These are phyloP conservation scores for Corynorhinus townsendii DNA, from an alignment of 2,113 vertebrate species.

Conservation along the genomic window DNA sequence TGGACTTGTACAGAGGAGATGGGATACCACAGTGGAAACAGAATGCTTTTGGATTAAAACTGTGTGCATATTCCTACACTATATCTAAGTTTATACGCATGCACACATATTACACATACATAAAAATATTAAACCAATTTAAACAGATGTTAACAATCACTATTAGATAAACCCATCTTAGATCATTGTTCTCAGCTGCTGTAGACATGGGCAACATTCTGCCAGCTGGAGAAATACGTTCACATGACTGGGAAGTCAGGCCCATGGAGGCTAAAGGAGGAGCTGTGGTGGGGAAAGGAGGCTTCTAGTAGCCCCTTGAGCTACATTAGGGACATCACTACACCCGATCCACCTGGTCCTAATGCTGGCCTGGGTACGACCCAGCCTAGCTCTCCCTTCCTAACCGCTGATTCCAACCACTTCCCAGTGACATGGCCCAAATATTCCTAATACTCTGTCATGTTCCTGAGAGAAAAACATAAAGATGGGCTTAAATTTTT, in stretches of 20 bases:
- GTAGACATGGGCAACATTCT: neutral
- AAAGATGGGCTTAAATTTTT: neutral
- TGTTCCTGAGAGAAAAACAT: neutral
- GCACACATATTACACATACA: neutral
- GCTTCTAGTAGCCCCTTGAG: accelerated
- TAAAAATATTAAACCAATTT: neutral
- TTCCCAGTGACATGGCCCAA: neutral
- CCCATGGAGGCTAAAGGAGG: neutral
- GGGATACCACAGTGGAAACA: neutral
- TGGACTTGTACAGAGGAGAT: neutral
- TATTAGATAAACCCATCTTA: neutral
- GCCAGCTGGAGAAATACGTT: neutral
- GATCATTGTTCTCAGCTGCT: neutral
- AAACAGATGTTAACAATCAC: neutral
- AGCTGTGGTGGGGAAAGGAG: neutral
- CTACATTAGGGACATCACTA: neutral
- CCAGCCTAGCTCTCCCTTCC: neutral
- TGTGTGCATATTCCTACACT: neutral
- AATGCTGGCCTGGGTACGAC: neutral
- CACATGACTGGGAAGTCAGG: neutral
- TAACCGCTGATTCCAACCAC: neutral
- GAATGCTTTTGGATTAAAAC: neutral
- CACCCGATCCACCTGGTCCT: neutral
- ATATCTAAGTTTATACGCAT: too few species aligned
- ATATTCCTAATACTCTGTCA: neutral